These are phyloP conservation scores for Scophthalmus maximus DNA, from an alignment of 2,113 vertebrate genomes.

Conservation along the genomic window DNA sequence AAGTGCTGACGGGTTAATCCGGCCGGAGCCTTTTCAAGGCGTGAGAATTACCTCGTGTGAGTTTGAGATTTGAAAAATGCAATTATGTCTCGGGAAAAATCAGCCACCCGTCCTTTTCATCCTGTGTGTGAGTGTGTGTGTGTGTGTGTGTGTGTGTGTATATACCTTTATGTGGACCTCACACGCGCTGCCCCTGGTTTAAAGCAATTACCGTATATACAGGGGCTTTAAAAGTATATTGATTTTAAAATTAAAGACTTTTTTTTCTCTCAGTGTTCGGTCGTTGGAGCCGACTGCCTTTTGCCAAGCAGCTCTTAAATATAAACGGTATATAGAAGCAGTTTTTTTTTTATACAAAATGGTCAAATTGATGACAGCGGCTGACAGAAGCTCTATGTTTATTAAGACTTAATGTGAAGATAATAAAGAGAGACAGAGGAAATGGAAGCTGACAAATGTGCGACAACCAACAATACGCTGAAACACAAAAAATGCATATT, in stretches of 20 bases:
- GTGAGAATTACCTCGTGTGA: constrained; percentile 33
- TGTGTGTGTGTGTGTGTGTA: constrained; percentile 9
- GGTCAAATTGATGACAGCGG: too few relatives aligned
- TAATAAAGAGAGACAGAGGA: too few relatives aligned
- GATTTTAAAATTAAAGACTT: neutral
- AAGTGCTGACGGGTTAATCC: constrained; percentile 63
- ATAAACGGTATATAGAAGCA: too few relatives aligned
- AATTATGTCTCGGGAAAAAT: constrained; percentile 49
- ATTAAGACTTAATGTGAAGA: too few relatives aligned
- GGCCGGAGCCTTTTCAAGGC: constrained; percentile 18
- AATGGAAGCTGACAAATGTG: too few relatives aligned
- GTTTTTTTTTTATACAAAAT: too few relatives aligned
- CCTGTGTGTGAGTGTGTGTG: constrained; percentile 4
- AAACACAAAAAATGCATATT: too few relatives aligned
- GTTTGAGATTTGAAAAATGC: constrained; percentile 40
- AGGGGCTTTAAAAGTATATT: neutral
- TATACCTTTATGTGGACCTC: neutral
- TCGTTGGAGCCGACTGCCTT: too few relatives aligned
- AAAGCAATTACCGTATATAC: neutral
- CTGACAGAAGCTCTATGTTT: too few relatives aligned
- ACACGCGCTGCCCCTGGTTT: too few relatives aligned
- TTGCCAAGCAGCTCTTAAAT: too few relatives aligned
- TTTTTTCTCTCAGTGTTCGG: neutral
- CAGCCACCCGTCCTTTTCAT: constrained; percentile 31
- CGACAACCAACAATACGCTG: too few relatives aligned